A percentile compares a stretch with the other conserved stretches of the same genome.
Conservation (phyloP, 2,113 vertebrate genomes). For the Antechinus flavipes region DNA sequence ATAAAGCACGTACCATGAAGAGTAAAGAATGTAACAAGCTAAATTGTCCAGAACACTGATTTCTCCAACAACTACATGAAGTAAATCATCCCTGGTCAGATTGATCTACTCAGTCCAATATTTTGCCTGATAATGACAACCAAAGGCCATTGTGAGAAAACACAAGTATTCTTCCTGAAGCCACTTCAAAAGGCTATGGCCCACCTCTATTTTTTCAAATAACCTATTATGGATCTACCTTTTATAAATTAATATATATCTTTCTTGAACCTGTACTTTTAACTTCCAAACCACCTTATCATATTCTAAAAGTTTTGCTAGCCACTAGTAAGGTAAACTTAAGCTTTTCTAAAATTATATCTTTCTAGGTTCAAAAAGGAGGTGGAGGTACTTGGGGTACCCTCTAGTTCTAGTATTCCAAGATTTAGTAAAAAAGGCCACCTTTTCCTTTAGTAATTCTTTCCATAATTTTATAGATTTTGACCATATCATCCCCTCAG, state of each 20-base stretch:
- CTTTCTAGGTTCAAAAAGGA: neutral
- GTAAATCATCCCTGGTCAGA: neutral
- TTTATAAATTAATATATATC: neutral
- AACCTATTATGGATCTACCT: neutral
- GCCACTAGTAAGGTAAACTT: rapidly evolving
- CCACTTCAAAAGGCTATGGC: rapidly evolving
- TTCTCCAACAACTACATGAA: neutral
- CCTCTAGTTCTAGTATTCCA: neutral
- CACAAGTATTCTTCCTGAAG: too few relatives aligned
- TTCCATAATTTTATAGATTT: neutral
- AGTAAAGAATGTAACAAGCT: neutral
- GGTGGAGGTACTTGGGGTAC: neutral
- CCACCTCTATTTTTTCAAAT: neutral
- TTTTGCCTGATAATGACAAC: neutral
- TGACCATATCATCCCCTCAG: neutral
- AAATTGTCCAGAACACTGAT: too few relatives aligned
- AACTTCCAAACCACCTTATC: neutral
- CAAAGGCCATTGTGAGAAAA: neutral
- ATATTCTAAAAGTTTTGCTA: neutral
- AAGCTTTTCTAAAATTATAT: neutral
- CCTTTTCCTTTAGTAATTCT: neutral
- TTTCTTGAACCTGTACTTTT: neutral
- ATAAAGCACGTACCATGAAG: neutral
- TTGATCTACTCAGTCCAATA: neutral
- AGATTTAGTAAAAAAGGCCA: neutral